Conservation (phyloP, 2,797 vertebrate species). For the Crocodylus rhombifer region DNA sequence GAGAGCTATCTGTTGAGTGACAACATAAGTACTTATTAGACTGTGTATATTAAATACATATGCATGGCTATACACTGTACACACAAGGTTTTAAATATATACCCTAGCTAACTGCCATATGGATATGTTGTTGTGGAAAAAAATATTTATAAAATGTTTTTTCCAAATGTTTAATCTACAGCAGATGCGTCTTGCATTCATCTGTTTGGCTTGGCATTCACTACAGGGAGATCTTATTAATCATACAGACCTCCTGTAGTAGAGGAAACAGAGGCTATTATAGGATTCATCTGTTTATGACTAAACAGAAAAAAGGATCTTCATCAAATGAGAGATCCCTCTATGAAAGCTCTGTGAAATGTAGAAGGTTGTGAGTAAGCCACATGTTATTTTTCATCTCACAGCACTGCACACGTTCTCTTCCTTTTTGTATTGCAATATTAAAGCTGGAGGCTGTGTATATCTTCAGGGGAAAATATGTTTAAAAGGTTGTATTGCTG, state of each 20-base stretch:
- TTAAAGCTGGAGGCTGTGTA: neutral
- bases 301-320: conserved; percentile 66
- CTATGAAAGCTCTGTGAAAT: conserved; percentile 46
- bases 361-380: conserved; percentile 36
- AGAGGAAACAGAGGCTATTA: conserved; percentile 77
- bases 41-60: conserved; percentile 60
- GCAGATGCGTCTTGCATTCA: conserved; percentile 83
- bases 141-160: conserved; percentile 87
- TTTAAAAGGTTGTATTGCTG: neutral
- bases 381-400: conserved; percentile 45
- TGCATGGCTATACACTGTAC: conserved; percentile 64
- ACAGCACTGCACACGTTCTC: neutral
- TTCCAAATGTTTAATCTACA: conserved; percentile 87
- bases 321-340: conserved; percentile 54
- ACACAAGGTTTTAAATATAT: conserved; percentile 74
- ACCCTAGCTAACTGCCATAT: conserved; percentile 81
- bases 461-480: neutral
- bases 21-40: conserved; percentile 64
- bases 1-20: conserved; percentile 63
- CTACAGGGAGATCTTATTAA: conserved; percentile 80
- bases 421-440: neutral
- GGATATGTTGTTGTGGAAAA: conserved; percentile 82
- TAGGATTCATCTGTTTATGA: conserved; percentile 73
- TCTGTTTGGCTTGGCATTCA: conserved; percentile 84
- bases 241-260: conserved; percentile 78